These are phyloP conservation scores for Trichosurus vulpecula DNA, from an alignment of 2,797 vertebrate species.

Conservation along the genomic window DNA sequence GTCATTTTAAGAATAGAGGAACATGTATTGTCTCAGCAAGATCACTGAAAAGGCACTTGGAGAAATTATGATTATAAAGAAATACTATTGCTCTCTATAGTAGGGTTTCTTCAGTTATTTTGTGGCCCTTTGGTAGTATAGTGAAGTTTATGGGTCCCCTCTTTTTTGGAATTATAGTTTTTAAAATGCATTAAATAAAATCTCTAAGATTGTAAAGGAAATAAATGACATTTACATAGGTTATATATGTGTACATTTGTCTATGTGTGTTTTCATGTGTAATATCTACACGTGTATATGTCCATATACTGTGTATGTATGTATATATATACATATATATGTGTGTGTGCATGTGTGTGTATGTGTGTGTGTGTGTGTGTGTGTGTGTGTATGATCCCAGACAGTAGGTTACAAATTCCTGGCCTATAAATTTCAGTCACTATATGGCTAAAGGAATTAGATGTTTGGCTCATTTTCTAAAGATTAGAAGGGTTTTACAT, in stretches of 20 bases:
- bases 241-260: background rate
- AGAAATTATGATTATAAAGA: background rate
- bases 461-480: background rate
- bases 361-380: background rate
- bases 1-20: background rate
- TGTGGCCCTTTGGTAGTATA: background rate
- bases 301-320: background rate
- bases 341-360: background rate
- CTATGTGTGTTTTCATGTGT: background rate
- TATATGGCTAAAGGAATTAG: background rate
- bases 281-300: background rate
- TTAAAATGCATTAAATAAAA: background rate
- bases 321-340: rapidly evolving
- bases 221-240: background rate
- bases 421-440: background rate
- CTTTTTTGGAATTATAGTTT: background rate
- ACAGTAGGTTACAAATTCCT: background rate
- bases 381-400: background rate
- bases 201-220: background rate
- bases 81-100: no score
- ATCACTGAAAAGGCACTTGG: background rate
- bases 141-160: background rate
- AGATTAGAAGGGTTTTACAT: background rate
- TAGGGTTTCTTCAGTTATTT: background rate
- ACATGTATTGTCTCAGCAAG: background rate